Conservation (phyloP, 2,797 vertebrate species). For the Meriones psammophilus region DNA sequence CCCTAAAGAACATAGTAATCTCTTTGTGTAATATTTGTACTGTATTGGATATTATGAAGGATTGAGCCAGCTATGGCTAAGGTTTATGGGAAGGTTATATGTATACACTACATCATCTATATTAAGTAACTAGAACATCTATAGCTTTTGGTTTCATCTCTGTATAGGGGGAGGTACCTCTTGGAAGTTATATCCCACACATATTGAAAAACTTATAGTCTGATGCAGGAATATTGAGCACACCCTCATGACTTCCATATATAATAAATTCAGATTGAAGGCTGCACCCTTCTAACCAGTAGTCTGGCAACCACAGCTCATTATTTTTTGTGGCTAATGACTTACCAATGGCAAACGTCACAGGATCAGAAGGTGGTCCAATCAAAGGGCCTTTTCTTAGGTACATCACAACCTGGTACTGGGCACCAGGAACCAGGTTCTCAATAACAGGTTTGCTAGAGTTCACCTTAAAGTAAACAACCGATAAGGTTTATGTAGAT, state of each 20-base stretch:
- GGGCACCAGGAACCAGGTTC: slow-evolving; percentile 95
- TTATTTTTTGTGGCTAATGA: not conserved
- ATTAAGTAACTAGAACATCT: not conserved
- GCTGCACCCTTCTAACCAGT: not conserved
- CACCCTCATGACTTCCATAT: not conserved
- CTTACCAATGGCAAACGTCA: slow-evolving; percentile 96
- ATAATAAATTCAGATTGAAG: not conserved
- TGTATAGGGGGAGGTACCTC: not conserved
- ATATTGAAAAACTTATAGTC: not conserved
- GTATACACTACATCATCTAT: not conserved
- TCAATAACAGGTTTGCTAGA: slow-evolving; percentile 93
- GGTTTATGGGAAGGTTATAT: not conserved
- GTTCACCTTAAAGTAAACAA: slow-evolving; percentile 92
- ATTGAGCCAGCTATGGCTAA: not conserved
- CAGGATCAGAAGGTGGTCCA: slow-evolving; percentile 95
- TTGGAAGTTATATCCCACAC: not conserved
- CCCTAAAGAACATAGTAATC: not conserved
- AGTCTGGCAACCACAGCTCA: not conserved
- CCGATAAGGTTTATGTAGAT: slow-evolving; percentile 55
- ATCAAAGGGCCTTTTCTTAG: slow-evolving; percentile 94
- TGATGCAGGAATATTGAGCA: not conserved
- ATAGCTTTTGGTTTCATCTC: not conserved
- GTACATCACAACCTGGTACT: slow-evolving; percentile 95
- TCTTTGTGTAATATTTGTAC: not conserved
- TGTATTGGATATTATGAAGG: not conserved